Base-by-base conservation (phyloP, 2,888 invertebrate genomes). In the Trilocha varians region DNA sequence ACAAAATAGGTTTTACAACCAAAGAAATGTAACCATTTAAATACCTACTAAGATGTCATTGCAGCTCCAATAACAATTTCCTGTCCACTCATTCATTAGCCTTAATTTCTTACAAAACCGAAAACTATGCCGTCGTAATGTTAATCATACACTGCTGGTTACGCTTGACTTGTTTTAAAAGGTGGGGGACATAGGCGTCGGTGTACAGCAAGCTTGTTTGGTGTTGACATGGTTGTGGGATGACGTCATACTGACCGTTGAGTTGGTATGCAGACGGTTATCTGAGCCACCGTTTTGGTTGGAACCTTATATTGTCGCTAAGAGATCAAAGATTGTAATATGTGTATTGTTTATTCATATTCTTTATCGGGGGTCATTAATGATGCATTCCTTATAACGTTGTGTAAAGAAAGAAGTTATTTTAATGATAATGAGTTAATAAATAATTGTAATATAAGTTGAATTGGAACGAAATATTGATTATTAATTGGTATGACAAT, bases 1-100 rank as follows among this genome's bases (percentile, higher is more conserved):
- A n/a, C n/a, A n/a, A n/a, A n/a, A n/a, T n/a, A n/a, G n/a, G n/a
- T n/a, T n/a, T n/a, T n/a, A n/a, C n/a, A n/a, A n/a, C n/a, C n/a
- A n/a, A n/a, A n/a, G n/a, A n/a, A n/a, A n/a, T n/a, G n/a, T n/a
- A n/a, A n/a, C n/a, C n/a, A n/a, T n/a, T n/a, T n/a, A n/a, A n/a
- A n/a, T n/a, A n/a, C n/a, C 25, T 2, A 9, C 25, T 25, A 4
- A 25, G 25, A n/a, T n/a, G n/a, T 25, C 25, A 25, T 11, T 25
- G 8, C 8, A 25, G 5, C 25, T 25, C 67, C 72, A 79, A 78
- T 82, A 82, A 82, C 74, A 77, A 80, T 79, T 78, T 83, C 82
- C 84, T 79, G 80, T 78, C 72, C 65, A 78, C 71, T 74, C 82
- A 83, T 84, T 83, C 83, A 84, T 84, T 84, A 82, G 68, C 78